Percentiles rank a stretch among this genome's conserved stretches.
Conservation (phyloP, 1,140 invertebrate species). For the Macrobrachium nipponense region DNA sequence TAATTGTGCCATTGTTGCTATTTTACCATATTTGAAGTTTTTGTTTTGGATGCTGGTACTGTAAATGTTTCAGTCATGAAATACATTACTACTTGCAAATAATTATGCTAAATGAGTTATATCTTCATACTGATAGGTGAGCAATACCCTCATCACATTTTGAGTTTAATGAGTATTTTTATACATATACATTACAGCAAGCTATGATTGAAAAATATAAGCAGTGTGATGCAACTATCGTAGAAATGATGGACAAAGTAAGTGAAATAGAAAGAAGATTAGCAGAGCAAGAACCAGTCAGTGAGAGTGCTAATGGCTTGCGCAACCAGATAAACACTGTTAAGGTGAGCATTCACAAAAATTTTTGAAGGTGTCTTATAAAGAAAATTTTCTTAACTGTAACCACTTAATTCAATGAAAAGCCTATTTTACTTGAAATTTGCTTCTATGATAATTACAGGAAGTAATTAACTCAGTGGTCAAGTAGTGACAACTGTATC, state of each 20-base stretch:
- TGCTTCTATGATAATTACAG: too few relatives aligned
- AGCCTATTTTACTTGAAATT: too few relatives aligned
- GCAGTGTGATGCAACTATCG: conserved; percentile 85
- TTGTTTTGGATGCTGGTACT: background rate
- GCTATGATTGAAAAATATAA: conserved; percentile 94
- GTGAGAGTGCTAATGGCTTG: conserved; percentile 88
- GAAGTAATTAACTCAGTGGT: too few relatives aligned
- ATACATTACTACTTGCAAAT: too few relatives aligned
- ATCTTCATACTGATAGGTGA: background rate
- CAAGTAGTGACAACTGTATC: too few relatives aligned
- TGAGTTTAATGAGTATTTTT: conserved; percentile 2
- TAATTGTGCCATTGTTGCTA: background rate
- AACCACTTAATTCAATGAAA: too few relatives aligned
- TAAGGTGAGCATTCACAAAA: conserved; percentile 74
- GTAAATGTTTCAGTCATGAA: too few relatives aligned
- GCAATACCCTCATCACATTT: conserved; percentile 3
- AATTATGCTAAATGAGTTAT: too few relatives aligned
- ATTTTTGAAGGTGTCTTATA: too few relatives aligned
- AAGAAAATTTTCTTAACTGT: too few relatives aligned
- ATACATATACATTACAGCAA: conserved; percentile 76
- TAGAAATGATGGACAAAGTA: conserved; percentile 89
- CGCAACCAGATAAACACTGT: conserved; percentile 89
- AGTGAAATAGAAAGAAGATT: conserved; percentile 86
- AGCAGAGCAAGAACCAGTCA: conserved; percentile 87
- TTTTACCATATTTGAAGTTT: conserved; percentile 6